Evolutionary conservation across 2,888 invertebrate genomes (phyloP).

Genomic region (Cheilosia vernalis): DNA sequence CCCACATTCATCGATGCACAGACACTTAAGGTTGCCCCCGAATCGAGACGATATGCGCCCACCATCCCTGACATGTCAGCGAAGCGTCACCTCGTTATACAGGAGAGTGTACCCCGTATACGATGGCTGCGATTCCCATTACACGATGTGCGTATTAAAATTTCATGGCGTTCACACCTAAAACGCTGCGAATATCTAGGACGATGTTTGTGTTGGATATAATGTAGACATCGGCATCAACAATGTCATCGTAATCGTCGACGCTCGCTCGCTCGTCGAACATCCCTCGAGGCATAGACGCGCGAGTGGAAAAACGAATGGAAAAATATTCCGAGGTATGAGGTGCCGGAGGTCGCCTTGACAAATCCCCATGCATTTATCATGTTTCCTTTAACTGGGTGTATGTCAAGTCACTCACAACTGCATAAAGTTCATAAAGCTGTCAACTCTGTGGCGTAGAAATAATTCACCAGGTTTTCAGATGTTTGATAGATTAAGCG

Average conservation of each 20-base stretch:
- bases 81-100: not conserved
- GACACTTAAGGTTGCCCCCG: conserved; percentile 60
- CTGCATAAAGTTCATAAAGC: conserved; percentile 51
- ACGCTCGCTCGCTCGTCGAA: conserved; percentile 8
- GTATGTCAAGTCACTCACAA: not conserved
- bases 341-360: conserved; percentile 12
- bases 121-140: conserved; percentile 45
- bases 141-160: conserved; percentile 68
- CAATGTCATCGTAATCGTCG: conserved; percentile 66
- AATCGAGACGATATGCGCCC: conserved; percentile 40
- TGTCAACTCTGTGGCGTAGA: conserved; percentile 50
- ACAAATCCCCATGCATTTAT: conserved; percentile 40
- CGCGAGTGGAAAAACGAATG: not conserved
- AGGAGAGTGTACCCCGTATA: not conserved
- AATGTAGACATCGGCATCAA: conserved; percentile 62
- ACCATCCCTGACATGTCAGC: conserved; percentile 7
- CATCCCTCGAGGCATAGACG: conserved; percentile 10
- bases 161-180: conserved; percentile 65
- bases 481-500: conserved; percentile 8
- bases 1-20: conserved; percentile 49
- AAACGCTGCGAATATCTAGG: conserved; percentile 36
- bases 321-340: not conserved
- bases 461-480: conserved; percentile 36
- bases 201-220: conserved; percentile 58
- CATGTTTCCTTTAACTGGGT: conserved; percentile 12